Evolutionary conservation across 1,140 invertebrate species (phyloP), one percentile per base, ranked within the genome.

Genomic region (Ectropis grisescens): DNA sequence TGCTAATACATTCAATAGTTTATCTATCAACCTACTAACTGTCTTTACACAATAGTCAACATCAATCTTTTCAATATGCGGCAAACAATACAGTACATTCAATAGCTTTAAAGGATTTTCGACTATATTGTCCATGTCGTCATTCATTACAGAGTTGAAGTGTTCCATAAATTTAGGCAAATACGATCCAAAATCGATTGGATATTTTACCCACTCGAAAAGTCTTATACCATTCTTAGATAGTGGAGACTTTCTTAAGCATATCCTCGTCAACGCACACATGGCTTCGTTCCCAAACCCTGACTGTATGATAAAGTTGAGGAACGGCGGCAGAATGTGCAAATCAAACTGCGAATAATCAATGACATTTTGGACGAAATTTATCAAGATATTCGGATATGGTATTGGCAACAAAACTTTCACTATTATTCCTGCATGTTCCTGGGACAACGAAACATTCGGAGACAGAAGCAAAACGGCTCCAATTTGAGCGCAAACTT

Each of bases 301-400:
- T 12, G 75, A 69, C 31, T 82, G 54, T n/a, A 87, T 64, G 45
- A 88, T 88, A 54, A 84, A 87, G 7, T 84, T 80, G 8, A 93
- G 51, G 19, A 93, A 85, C 22, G 84, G 78, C 0, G 92, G 90
- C 32, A 95, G 64, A 33, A 95, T 84, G 29, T 92, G 74, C 29
- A 88, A 81, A 64, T 93, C 91, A 68, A 94, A 93, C 27, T 87
- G 86, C 3, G 87, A 82, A 62, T 89, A 90, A 28, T 84, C 60
- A 14, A 88, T 82, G 1, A 91, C 76, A 64, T 87, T 86, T 49
- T 88, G 83, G 1, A 92, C 84, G 52, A 91, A 87, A 25, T 83
- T 75, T 8, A 89, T 75, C 5, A 89, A 80, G 7, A 90, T 81
- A 12, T 82, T 59, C 39, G 74, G 70, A 51, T 85, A 70, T 33